Conservation (phyloP, 2,797 vertebrate species). For the Coregonus suidteri region DNA sequence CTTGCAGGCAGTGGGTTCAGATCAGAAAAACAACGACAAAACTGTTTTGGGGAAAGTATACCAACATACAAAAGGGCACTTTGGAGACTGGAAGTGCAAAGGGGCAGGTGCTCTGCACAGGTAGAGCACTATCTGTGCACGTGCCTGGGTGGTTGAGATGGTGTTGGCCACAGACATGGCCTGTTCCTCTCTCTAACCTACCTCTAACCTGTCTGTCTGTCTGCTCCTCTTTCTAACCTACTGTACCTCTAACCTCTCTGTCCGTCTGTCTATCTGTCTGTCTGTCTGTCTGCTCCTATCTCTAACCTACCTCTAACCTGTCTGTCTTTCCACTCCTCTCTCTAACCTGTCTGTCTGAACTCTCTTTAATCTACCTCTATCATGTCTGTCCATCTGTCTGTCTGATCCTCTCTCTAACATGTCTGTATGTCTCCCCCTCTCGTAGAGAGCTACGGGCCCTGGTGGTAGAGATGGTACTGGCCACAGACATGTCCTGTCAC, state of each 20-base stretch:
- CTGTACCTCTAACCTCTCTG: neutral
- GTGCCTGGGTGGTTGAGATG: too few species aligned
- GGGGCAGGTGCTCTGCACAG: too few species aligned
- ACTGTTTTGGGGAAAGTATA: too few species aligned
- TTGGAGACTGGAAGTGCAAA: too few species aligned
- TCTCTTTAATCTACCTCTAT: neutral
- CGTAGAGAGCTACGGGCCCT: constrained; percentile 87
- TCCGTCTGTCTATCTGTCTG: neutral
- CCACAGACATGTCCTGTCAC: constrained; percentile 97
- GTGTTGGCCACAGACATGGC: neutral
- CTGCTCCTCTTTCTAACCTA: neutral
- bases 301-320: neutral
- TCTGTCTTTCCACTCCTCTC: neutral
- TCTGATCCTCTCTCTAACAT: neutral
- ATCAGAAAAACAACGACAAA: too few species aligned
- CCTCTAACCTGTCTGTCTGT: neutral
- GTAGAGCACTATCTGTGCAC: too few species aligned
- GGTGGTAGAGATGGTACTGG: constrained; percentile 97
- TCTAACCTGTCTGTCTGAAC: neutral
- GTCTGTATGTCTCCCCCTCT: neutral
- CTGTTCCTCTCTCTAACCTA: neutral
- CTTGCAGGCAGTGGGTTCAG: too few species aligned
- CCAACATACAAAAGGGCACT: too few species aligned
- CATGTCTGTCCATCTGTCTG: neutral
- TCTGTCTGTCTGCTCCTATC: too few species aligned